phyloP scores from a whole-genome alignment of 1,140 invertebrate species.

The Dolichoris vasculosae region DNA sequence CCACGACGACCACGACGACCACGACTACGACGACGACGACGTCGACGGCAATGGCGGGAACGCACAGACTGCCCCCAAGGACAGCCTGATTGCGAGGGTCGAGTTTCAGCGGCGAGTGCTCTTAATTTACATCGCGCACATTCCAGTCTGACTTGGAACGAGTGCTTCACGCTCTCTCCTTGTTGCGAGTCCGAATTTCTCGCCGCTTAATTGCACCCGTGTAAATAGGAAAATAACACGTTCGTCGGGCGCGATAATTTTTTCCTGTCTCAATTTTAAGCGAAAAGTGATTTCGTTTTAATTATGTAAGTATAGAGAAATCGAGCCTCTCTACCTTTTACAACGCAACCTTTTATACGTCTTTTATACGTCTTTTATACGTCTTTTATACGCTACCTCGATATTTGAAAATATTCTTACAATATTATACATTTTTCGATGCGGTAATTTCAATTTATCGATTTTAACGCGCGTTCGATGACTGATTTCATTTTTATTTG shows the following conservation, averaged over 20 bases:
- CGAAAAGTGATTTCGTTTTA: background rate
- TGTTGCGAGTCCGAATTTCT: background rate
- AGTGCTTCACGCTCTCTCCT: background rate
- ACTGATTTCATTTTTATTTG: background rate
- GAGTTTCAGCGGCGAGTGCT: slow-evolving; percentile 41
- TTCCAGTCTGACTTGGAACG: slow-evolving; percentile 17
- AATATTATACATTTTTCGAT: too few species aligned
- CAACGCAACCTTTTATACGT: too few species aligned
- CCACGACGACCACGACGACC: too few species aligned
- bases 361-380: too few species aligned
- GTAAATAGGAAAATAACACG: background rate
- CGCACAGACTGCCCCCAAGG: slow-evolving; percentile 19
- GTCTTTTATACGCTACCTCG: too few species aligned
- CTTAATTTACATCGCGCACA: slow-evolving; percentile 39
- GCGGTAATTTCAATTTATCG: background rate
- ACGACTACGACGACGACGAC: background rate
- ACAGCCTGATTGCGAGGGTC: slow-evolving; percentile 50
- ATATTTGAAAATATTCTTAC: too few species aligned
- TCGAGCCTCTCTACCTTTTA: background rate
- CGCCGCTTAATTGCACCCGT: background rate
- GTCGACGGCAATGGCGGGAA: background rate
- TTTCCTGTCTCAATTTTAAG: background rate
- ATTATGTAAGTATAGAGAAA: background rate
- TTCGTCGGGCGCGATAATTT: background rate
- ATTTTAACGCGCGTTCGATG: background rate